Base-by-base conservation (phyloP, 2,888 invertebrate genomes). In the Notodonta dromedarius region DNA sequence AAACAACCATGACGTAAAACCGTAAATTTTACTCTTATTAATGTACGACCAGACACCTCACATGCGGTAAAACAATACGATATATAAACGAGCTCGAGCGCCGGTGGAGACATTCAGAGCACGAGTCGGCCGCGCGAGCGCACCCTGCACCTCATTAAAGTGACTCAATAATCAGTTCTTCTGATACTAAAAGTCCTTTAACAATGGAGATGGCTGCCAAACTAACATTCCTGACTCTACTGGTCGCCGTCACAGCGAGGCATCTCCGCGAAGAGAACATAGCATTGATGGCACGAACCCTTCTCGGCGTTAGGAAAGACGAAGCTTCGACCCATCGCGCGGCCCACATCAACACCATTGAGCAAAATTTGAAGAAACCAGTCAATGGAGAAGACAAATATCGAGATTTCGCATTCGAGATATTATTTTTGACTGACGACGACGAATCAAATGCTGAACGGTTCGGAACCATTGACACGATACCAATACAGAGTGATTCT, bases 151-250 rank as follows among this genome's bases (percentile, higher is more conserved):
- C 3, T 12, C 32, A 32, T 52, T 50, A 16, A 5, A 32, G 52
- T 13, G 52, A 52, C 52, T 13, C 16, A 24, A 52, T 52, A 52
- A 16, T 52, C 52, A 52, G 52, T 13, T 32, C n/a, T 52, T 13
- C 52, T 52, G 52, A 52, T 52, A 32, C 52, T 16, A 50, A 50
- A 32, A 24, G 24, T 52, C 32, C 52, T 35, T 32, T 35, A 24
- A 52, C 52, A 11, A 52, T 52, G 52, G 12, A 52, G 52, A 16
- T 52, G 16, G 52, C 52, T 24, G 16, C 32, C 32, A 52, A 5
- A 12, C 11, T 52, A 6, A 52, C 13, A 52, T 32, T 52, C 52
- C 13, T 52, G 32, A 32, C 12, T 9, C 32, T 52, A 8, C 13
- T 52, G 13, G 32, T 52, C 13, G 52, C 52, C 12, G 32, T 13